Evolutionary conservation across 1,140 invertebrate species (phyloP).

Genomic region (Latrodectus geometricus): DNA sequence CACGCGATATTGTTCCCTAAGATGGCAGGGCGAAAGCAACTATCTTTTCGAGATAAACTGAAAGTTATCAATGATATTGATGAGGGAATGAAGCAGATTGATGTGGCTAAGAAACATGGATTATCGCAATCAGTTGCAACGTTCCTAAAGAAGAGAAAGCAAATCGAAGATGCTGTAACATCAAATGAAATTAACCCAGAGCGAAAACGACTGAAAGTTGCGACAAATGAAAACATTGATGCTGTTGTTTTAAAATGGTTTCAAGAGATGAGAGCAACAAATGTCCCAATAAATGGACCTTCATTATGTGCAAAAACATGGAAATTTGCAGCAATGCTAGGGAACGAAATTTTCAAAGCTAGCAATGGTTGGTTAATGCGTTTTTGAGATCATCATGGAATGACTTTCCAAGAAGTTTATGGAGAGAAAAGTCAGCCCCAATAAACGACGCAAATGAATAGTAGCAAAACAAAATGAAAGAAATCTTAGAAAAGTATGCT

Average conservation of each 20-base stretch:
- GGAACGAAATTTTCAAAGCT: slow-evolving; percentile 11
- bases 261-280: not conserved
- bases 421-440: slow-evolving; percentile 17
- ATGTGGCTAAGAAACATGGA: too few species aligned
- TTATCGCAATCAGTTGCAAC: too few species aligned
- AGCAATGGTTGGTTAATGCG: slow-evolving; percentile 27
- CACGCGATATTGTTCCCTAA: too few species aligned
- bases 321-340: slow-evolving; percentile 4
- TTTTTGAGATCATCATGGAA: slow-evolving; percentile 22
- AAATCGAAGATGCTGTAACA: not conserved
- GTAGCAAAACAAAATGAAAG: not conserved
- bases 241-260: slow-evolving; percentile 4
- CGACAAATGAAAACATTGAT: slow-evolving; percentile 8
- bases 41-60: slow-evolving; percentile 21
- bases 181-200: slow-evolving; percentile 9
- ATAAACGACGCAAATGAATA: not conserved
- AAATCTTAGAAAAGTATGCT: not conserved
- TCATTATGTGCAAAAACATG: not conserved
- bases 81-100: slow-evolving; percentile 3
- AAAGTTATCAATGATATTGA: not conserved
- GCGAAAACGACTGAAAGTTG: slow-evolving; percentile 7
- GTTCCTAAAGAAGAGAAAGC: not conserved
- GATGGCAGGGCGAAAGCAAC: slow-evolving; percentile 10
- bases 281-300: slow-evolving; percentile 4
- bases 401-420: slow-evolving; percentile 22